Base-by-base conservation (phyloP, 2,888 invertebrate species). In the Stenotaenia linearis region DNA sequence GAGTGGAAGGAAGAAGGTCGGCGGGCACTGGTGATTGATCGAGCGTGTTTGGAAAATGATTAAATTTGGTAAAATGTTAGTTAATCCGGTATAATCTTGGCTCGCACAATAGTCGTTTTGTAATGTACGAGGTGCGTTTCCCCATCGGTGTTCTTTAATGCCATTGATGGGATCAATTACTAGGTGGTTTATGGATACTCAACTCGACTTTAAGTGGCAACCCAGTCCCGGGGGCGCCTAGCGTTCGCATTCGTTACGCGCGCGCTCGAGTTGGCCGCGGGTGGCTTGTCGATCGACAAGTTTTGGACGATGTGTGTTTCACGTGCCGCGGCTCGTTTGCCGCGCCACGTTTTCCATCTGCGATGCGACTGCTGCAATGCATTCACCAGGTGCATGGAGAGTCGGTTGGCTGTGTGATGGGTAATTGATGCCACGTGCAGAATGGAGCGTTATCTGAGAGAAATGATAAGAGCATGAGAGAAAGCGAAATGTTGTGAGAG, bases 131-230 rank as follows among this genome's bases (percentile, higher is more conserved):
- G 69, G 69, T 28, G 69, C 23, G 69, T 69, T 69, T 69, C 69
- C 69, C 69, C 69, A 69, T 69, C 15, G 69, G 69, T 69, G 69
- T 69, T 69, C 69, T 69, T 69, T 69, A 69, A 69, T 69, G 69
- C 69, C 69, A 69, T 69, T 69, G 69, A 69, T 69, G 69, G 69
- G 69, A 69, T 69, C 69, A 69, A 69, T 69, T 69, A 69, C 69
- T 28, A 69, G 69, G 69, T 69, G 69, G 69, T 69, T 69, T 69
- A 69, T 69, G 69, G 69, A 69, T 69, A 69, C 69, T 69, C 69
- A 69, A 69, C 69, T 69, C 69, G 69, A 69, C 69, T 69, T 69
- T 69, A 69, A 69, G 69, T 69, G 69, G 69, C 69, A 69, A 69
- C 69, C 28, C 69, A 25, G 69, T 69, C 69, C 69, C 69, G 25